These are phyloP conservation scores for Noctua janthina DNA, from an alignment of 2,888 invertebrate genomes.

Conservation along the genomic window DNA sequence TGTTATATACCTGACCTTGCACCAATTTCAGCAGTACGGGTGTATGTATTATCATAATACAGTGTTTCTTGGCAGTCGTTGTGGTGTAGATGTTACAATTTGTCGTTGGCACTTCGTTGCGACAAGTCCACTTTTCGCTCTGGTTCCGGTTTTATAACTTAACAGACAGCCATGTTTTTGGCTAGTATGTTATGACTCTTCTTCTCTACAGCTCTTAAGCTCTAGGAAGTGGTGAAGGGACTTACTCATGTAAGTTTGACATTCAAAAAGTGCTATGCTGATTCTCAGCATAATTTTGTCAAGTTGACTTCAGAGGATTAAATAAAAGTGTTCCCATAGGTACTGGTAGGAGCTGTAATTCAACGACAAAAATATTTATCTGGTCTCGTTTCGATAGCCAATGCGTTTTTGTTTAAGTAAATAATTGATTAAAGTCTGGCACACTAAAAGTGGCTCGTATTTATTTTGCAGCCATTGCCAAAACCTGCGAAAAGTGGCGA, in stretches of 20 bases:
- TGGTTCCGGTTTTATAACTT: background rate
- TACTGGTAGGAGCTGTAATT: background rate
- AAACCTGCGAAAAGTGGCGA: slow-evolving; percentile 62
- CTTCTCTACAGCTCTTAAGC: background rate
- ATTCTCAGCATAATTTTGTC: background rate
- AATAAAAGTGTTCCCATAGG: background rate
- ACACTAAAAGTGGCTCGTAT: slow-evolving; percentile 44
- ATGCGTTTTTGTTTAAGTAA: slow-evolving; percentile 4
- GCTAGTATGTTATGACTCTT: background rate
- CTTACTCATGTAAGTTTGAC: background rate
- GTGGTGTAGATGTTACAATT: slow-evolving; percentile 47
- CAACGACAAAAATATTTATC: background rate
- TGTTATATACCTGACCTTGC: slow-evolving; percentile 47
- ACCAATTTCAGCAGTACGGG: slow-evolving; percentile 35
- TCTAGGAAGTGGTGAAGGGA: background rate
- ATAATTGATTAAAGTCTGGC: slow-evolving; percentile 44
- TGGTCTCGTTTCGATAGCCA: background rate
- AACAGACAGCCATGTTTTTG: background rate
- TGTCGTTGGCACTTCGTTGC: slow-evolving; percentile 15
- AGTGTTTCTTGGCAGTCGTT: slow-evolving; percentile 27
- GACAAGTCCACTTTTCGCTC: background rate
- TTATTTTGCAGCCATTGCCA: slow-evolving; percentile 64
- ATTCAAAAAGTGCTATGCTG: background rate
- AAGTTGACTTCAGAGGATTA: background rate
- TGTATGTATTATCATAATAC: slow-evolving; percentile 27